A percentile compares a stretch with the other conserved stretches of the same genome.
phyloP scores from a whole-genome alignment of 2,888 invertebrate genomes.

The Trissolcus brochymenae region DNA sequence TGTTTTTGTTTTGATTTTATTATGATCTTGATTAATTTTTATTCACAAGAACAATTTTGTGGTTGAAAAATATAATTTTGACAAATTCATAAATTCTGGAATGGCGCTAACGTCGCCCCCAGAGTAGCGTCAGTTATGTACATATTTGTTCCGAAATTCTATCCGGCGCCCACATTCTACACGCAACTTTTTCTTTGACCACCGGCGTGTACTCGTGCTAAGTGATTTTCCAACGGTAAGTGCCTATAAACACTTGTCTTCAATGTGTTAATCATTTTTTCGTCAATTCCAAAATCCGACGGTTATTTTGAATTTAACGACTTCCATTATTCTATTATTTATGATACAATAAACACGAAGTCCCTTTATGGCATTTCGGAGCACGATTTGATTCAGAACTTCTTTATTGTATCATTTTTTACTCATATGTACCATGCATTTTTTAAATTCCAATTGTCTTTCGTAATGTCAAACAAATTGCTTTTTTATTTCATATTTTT shows the following conservation, averaged over 20 bases:
- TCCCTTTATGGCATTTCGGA: too few relatives aligned
- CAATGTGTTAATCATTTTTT: too few relatives aligned
- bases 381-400: too few relatives aligned
- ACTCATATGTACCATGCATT: too few relatives aligned
- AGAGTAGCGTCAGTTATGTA: constrained; percentile 5
- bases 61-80: not conserved
- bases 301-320: too few relatives aligned
- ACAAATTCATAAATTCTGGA: not conserved
- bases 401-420: too few relatives aligned
- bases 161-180: constrained; percentile 2
- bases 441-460: too few relatives aligned
- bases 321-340: too few relatives aligned
- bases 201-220: not conserved
- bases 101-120: constrained; percentile 4
- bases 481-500: too few relatives aligned
- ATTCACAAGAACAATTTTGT: not conserved
- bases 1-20: not conserved
- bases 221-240: not conserved
- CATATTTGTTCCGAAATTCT: constrained; percentile 4
- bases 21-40: not conserved
- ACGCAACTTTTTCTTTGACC: constrained; percentile 2
- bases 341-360: too few relatives aligned
- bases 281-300: too few relatives aligned
- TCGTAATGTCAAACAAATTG: too few relatives aligned
- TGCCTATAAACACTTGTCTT: not conserved